Conservation (phyloP, 2,888 invertebrate species). For the Drosophila rellima region DNA sequence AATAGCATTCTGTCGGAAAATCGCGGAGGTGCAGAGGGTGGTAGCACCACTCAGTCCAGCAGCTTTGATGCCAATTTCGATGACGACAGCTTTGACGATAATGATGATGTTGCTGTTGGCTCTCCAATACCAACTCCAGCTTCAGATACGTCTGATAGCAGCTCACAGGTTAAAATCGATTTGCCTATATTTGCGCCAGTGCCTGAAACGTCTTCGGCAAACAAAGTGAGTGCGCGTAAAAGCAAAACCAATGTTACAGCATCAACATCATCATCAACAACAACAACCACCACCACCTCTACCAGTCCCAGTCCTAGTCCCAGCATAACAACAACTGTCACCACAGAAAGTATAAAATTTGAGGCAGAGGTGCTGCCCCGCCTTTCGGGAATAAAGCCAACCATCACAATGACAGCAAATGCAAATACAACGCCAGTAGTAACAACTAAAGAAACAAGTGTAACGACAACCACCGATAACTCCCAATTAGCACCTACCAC, state of each 20-base stretch:
- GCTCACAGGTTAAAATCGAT: constrained; percentile 88
- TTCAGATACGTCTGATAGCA: constrained; percentile 19
- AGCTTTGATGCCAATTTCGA: constrained; percentile 86
- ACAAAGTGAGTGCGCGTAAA: constrained; percentile 78
- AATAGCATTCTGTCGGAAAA: constrained; percentile 82
- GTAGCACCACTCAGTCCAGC: constrained; percentile 74
- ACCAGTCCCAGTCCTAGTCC: constrained; percentile 39
- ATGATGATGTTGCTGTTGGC: constrained; percentile 16
- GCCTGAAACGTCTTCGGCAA: constrained; percentile 43
- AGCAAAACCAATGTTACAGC: constrained; percentile 50
- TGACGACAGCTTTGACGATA: constrained; percentile 68
- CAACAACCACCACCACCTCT: constrained; percentile 44
- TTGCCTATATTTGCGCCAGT: constrained; percentile 90
- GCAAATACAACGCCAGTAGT: constrained; percentile 38
- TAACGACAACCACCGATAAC: constrained; percentile 38
- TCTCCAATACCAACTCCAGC: constrained; percentile 8
- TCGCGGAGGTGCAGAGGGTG: constrained; percentile 59
- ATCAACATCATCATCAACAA: constrained; percentile 51
- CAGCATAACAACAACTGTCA: constrained; percentile 20
- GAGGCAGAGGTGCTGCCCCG: constrained; percentile 40
- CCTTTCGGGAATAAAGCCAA: constrained; percentile 48
- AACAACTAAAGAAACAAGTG: constrained; percentile 24
- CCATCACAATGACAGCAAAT: constrained; percentile 30
- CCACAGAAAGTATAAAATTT: constrained; percentile 24
- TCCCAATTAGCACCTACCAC: constrained; percentile 48